phyloP scores from a whole-genome alignment of 35 echinoderm and acorn worm genomes.

The Hemicentrotus pulcherrimus region DNA sequence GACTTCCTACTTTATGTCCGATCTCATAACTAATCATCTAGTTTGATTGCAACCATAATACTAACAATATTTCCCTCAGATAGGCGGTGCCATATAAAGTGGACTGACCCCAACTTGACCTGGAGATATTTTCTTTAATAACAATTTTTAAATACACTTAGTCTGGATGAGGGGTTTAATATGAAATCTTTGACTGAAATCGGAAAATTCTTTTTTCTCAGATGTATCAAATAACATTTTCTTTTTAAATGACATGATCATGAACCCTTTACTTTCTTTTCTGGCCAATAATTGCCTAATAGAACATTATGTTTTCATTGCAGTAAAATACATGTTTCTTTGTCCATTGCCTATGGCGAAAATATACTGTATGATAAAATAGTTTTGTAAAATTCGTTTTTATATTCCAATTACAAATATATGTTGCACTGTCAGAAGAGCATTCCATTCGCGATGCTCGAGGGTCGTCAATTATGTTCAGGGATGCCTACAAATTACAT shows the following conservation, averaged over 20 bases:
- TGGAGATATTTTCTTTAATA: conserved; percentile 1
- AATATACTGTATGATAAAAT: too few species aligned
- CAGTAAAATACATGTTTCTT: too few species aligned
- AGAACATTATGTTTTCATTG: background rate
- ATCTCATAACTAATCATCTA: conserved; percentile 2
- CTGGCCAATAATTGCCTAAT: background rate
- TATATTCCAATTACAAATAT: too few species aligned
- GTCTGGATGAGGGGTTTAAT: background rate
- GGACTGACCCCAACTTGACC: background rate
- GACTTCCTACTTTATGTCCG: conserved; percentile 40
- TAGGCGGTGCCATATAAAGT: background rate
- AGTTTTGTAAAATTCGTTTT: too few species aligned
- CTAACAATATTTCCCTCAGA: background rate
- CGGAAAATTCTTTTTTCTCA: background rate
- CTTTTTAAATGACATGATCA: background rate
- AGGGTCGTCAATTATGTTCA: too few species aligned
- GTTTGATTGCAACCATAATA: conserved; percentile 27
- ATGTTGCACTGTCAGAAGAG: too few species aligned
- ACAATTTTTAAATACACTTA: background rate
- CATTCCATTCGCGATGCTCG: too few species aligned
- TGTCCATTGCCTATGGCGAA: too few species aligned
- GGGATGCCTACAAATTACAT: too few species aligned
- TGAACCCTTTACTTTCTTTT: background rate
- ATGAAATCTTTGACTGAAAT: background rate
- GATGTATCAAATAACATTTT: background rate